Conservation (phyloP, 2,888 invertebrate genomes). For the Eubasilissa splendida region DNA sequence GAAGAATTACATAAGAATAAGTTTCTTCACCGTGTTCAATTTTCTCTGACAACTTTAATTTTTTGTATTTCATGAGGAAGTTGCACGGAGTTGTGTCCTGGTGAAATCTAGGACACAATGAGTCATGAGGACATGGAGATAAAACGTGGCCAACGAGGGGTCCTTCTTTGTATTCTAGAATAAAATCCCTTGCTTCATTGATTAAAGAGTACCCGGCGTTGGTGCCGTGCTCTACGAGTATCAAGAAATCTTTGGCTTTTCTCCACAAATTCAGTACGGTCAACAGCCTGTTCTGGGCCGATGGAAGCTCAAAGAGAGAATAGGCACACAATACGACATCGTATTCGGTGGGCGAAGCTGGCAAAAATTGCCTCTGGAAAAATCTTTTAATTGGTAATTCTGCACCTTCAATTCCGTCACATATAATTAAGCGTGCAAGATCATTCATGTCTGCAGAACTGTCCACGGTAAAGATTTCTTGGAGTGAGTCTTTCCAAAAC, state of each 20-base stretch:
- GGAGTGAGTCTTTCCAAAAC: slow-evolving; percentile 80
- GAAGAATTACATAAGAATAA: slow-evolving; percentile 87
- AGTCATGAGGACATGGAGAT: slow-evolving; percentile 91
- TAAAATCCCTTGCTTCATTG: slow-evolving; percentile 88
- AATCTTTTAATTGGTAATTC: slow-evolving; percentile 74
- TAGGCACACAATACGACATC: slow-evolving; percentile 88
- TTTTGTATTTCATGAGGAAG: slow-evolving; percentile 78
- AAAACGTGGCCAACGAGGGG: slow-evolving; percentile 75
- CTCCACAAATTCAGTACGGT: slow-evolving; percentile 86
- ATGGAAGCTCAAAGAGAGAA: slow-evolving; percentile 85
- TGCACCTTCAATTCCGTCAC: slow-evolving; percentile 77
- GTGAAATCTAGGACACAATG: slow-evolving; percentile 81
- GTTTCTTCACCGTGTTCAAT: slow-evolving; percentile 68
- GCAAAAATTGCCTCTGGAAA: slow-evolving; percentile 87
- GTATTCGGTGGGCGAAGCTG: slow-evolving; percentile 77
- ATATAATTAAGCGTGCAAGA: slow-evolving; percentile 80
- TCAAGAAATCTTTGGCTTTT: slow-evolving; percentile 86
- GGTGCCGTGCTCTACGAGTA: slow-evolving; percentile 89
- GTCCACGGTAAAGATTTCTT: slow-evolving; percentile 91
- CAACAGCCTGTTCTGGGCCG: slow-evolving; percentile 77
- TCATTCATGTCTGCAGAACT: slow-evolving; percentile 87
- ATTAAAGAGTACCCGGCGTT: slow-evolving; percentile 86
- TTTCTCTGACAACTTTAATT: slow-evolving; percentile 70
- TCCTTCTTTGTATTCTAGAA: slow-evolving; percentile 73
- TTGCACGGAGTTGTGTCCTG: slow-evolving; percentile 83